Conservation (phyloP, 2,888 invertebrate genomes). For the Acronicta alni region DNA sequence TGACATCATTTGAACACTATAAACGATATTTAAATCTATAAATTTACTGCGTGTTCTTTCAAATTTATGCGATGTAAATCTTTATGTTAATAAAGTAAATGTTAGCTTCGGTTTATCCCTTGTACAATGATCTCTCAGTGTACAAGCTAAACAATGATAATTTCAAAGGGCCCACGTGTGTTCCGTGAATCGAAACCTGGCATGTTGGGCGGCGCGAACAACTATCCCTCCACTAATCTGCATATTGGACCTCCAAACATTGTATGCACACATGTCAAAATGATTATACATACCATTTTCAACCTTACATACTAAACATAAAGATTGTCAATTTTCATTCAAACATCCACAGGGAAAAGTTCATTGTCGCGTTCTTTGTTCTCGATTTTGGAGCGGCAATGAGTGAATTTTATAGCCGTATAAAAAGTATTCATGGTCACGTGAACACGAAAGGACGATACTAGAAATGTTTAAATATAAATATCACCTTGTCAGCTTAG, state of each 20-base stretch:
- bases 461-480: slow-evolving; percentile 23
- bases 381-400: slow-evolving; percentile 30
- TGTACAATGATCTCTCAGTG: slow-evolving; percentile 55
- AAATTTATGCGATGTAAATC: slow-evolving; percentile 59
- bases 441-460: slow-evolving; percentile 52
- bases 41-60: slow-evolving; percentile 45
- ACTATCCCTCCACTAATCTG: slow-evolving; percentile 83
- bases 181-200: slow-evolving; percentile 70
- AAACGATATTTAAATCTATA: slow-evolving; percentile 42
- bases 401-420: slow-evolving; percentile 45
- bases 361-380: slow-evolving; percentile 35
- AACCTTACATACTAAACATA: slow-evolving; percentile 49
- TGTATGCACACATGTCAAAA: slow-evolving; percentile 56
- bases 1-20: slow-evolving; percentile 25
- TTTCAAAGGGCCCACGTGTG: slow-evolving; percentile 76
- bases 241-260: slow-evolving; percentile 78
- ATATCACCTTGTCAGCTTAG: slow-evolving; percentile 26
- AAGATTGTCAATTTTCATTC: slow-evolving; percentile 31
- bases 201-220: slow-evolving; percentile 72
- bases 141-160: slow-evolving; percentile 81
- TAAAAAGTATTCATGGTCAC: slow-evolving; percentile 50
- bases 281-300: slow-evolving; percentile 46
- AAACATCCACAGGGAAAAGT: slow-evolving; percentile 16
- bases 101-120: slow-evolving; percentile 54
- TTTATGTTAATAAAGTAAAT: slow-evolving; percentile 61